Base-by-base conservation (phyloP, 1,140 invertebrate genomes). In the Maconellicoccus hirsutus region DNA sequence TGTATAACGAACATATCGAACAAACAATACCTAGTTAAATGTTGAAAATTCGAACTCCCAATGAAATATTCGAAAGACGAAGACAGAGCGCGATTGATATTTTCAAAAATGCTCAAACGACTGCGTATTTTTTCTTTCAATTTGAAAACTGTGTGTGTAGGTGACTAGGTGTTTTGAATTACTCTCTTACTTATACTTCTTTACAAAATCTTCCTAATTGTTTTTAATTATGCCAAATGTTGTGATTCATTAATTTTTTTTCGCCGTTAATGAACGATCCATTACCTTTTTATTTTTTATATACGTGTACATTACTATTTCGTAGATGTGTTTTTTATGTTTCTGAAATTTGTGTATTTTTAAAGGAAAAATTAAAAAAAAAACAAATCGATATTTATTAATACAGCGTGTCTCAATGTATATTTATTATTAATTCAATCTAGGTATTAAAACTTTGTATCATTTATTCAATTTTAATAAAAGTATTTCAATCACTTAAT, bases 281-380 rank as follows among this genome's bases (percentile, higher is more conserved):
- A 52, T 52, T 52, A 52, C 42, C 42, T 52, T 52, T 52, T 52
- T 52, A 52, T 52, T 52, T 52, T 52, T 52, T 52, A 52, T 52
- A 52, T 3, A 52, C n/a, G 42, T 52, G 42, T 52, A 52, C 4
- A 52, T 52, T 52, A 52, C 42, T 52, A 52, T 52, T 52, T 52
- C 42, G n/a, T 52, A 52, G 42, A 3, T 52, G 42, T 52, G n/a
- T 52, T 52, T 52, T 4, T 16, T 52, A 52, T 52, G 42, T 52
- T 52, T 52, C 42, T 52, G 42, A 52, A 52, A 52, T 6, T 6
- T 19, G 42, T 52, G 42, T 52, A 52, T 52, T 16, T 52, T 52
- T 52, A 52, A 52, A 52, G 16, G n/a, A 33, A 3, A 33, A 33
- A 33, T 6, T 12, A 12, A 52, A 19, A 52, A 33, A 3, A 33